Evolutionary conservation across 2,113 vertebrate species (phyloP).

Genomic region (Grammomys dolichurus): DNA sequence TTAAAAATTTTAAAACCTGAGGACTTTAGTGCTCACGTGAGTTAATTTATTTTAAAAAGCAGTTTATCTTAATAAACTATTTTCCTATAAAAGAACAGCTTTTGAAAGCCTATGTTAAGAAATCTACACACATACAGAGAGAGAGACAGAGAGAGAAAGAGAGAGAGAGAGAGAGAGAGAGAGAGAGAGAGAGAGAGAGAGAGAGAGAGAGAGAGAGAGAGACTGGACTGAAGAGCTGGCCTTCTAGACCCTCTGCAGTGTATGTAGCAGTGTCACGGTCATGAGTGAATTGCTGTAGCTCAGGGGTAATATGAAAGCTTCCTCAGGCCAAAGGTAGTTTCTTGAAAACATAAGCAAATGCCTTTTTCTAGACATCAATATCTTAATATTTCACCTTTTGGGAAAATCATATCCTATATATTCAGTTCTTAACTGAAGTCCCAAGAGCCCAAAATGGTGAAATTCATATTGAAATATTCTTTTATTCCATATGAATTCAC

Average conservation of each 20-base stretch:
- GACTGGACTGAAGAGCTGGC: background rate
- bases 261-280: background rate
- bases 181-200: too few relatives aligned
- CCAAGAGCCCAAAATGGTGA: background rate
- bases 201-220: background rate
- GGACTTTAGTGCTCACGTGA: slow-evolving; percentile 38
- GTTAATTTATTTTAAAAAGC: background rate
- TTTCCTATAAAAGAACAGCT: slow-evolving; percentile 9
- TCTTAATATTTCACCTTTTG: slow-evolving; percentile 8
- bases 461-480: slow-evolving; percentile 26
- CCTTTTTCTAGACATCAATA: slow-evolving; percentile 16
- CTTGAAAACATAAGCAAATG: slow-evolving; percentile 57
- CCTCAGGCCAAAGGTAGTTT: slow-evolving; percentile 22
- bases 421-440: slow-evolving; percentile 27
- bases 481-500: background rate
- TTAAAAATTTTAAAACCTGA: slow-evolving; percentile 32
- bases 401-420: background rate
- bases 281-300: background rate
- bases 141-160: too few relatives aligned
- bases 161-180: too few relatives aligned
- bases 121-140: background rate
- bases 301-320: background rate
- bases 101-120: slow-evolving; percentile 35
- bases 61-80: slow-evolving; percentile 55
- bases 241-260: background rate